Conservation (phyloP, 2,888 invertebrate genomes). For the Patella caerulea region DNA sequence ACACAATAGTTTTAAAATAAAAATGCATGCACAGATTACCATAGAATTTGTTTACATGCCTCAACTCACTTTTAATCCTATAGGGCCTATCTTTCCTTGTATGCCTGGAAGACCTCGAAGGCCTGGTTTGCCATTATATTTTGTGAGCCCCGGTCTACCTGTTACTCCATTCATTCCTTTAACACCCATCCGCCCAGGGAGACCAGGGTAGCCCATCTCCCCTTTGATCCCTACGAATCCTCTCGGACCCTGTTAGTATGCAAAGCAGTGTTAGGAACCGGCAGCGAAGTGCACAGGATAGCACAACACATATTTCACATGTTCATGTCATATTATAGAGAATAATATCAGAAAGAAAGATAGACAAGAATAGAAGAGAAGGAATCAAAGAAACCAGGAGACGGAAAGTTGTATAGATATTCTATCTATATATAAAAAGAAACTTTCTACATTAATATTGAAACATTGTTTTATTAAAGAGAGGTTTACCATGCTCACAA, state of each 20-base stretch:
- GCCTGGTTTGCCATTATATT: conserved; percentile 71
- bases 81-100: conserved; percentile 32
- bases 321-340: not conserved
- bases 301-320: conserved; percentile 3
- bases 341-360: not conserved
- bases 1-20: not conserved
- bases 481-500: no score
- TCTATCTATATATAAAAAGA: no score
- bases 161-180: conserved; percentile 50
- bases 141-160: conserved; percentile 82
- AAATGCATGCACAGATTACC: conserved; percentile 3
- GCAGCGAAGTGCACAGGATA: conserved; percentile 4
- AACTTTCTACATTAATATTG: no score
- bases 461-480: no score
- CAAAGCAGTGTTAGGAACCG: conserved; percentile 16
- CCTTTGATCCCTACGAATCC: conserved; percentile 28
- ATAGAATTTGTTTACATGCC: conserved; percentile 20
- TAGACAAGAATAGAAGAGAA: no score
- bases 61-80: conserved; percentile 40
- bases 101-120: conserved; percentile 22
- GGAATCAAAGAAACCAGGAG: no score
- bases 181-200: conserved; percentile 42
- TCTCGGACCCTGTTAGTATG: conserved; percentile 37
- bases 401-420: no score
- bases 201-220: conserved; percentile 41